These are phyloP conservation scores for Parauchenoglanis punctatus DNA, from an alignment of 2,797 vertebrate genomes.

Conservation along the genomic window DNA sequence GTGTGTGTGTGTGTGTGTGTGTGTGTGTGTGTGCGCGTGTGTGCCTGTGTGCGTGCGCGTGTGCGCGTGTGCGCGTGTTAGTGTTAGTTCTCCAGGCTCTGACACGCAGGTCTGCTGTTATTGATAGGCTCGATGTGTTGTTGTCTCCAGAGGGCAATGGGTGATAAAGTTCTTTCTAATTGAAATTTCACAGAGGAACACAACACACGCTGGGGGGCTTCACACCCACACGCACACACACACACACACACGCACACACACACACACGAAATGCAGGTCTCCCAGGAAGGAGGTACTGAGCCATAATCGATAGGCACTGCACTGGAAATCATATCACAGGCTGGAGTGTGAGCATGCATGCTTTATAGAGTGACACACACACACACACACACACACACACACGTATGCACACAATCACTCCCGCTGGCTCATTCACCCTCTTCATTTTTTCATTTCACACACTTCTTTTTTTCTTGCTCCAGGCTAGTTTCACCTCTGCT, in stretches of 20 bases:
- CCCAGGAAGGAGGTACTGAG: conserved; percentile 53
- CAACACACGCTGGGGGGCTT: conserved; percentile 45
- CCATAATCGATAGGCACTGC: conserved; percentile 62
- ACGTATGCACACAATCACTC: conserved; percentile 18
- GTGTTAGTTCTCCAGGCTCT: conserved; percentile 49
- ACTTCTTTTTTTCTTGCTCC: background rate
- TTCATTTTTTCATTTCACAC: background rate
- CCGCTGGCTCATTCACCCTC: background rate
- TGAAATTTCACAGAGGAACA: conserved; percentile 68
- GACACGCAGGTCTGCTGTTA: conserved; percentile 72
- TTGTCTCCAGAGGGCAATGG: conserved; percentile 66
- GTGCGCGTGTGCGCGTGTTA: conserved; percentile 17
- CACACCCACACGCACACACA: conserved; percentile 32
- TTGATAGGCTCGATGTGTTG: conserved; percentile 73
- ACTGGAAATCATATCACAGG: conserved; percentile 61
- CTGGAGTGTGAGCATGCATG: conserved; percentile 30
- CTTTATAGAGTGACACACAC: conserved; percentile 20
- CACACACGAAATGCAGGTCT: conserved; percentile 44
- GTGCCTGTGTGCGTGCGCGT: conserved; percentile 19
- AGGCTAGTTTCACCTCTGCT: conserved; percentile 14
- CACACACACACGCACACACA: conserved; percentile 38
- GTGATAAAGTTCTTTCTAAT: conserved; percentile 76
- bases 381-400: conserved; percentile 27
- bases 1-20: conserved; percentile 24
- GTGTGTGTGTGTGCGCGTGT: conserved; percentile 16